phyloP scores from a whole-genome alignment of 2,113 vertebrate species.

The Gallinago undulata region DNA sequence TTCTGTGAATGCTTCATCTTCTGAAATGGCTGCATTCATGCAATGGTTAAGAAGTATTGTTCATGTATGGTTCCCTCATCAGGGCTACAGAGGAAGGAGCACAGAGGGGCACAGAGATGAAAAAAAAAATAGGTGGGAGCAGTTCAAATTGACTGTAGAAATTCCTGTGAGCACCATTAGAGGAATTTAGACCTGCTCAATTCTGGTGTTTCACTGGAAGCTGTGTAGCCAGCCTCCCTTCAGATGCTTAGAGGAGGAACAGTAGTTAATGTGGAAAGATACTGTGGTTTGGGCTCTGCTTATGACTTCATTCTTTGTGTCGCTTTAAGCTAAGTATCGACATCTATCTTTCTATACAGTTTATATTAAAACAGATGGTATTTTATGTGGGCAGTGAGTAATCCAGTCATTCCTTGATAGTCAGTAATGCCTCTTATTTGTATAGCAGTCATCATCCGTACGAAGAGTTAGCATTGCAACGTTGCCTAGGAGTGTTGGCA shows the following conservation, averaged over 20 bases:
- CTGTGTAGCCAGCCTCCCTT: neutral
- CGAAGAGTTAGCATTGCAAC: conserved; percentile 87
- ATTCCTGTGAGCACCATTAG: neutral
- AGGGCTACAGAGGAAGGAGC: neutral
- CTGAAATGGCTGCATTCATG: neutral
- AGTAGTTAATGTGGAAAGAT: neutral
- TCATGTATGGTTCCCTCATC: rapidly evolving
- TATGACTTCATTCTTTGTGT: neutral
- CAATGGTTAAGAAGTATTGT: neutral
- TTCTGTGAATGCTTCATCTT: too few relatives aligned
- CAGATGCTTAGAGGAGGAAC: too few relatives aligned
- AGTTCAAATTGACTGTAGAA: neutral
- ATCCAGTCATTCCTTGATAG: neutral
- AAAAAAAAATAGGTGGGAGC: neutral
- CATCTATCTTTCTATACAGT: neutral
- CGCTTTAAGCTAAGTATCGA: neutral
- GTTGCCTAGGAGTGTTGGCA: conserved; percentile 80
- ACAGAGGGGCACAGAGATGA: neutral
- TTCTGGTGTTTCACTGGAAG: neutral
- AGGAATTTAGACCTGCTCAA: neutral
- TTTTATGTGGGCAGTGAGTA: neutral
- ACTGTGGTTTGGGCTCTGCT: neutral
- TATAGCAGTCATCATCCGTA: conserved; percentile 74
- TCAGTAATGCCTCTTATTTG: conserved; percentile 39
- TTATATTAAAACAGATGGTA: neutral